Conservation (phyloP, 2,113 vertebrate species). For the Phocoena sinus region DNA sequence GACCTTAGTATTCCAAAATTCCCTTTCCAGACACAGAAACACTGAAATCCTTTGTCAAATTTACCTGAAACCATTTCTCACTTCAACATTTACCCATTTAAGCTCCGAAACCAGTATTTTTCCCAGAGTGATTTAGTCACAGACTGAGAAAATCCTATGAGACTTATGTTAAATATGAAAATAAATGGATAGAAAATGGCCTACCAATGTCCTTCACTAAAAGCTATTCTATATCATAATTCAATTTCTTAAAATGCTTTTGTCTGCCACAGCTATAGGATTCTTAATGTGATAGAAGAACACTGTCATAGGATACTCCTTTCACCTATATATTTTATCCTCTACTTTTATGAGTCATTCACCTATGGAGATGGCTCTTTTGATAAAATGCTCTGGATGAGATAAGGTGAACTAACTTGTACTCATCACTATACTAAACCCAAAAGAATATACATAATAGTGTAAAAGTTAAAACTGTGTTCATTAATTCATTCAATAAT, state of each 20-base stretch:
- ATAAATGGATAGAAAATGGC: slow-evolving; percentile 10
- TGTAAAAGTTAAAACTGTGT: not conserved
- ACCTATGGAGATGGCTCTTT: not conserved
- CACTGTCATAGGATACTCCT: not conserved
- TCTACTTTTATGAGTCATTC: not conserved
- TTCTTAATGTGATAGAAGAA: not conserved
- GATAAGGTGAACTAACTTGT: not conserved
- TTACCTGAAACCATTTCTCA: not conserved
- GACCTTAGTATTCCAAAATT: not conserved
- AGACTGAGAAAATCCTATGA: not conserved
- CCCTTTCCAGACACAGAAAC: not conserved
- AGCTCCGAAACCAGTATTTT: not conserved
- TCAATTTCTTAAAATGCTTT: not conserved
- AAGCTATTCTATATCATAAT: not conserved
- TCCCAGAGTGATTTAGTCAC: not conserved
- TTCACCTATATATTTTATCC: not conserved
- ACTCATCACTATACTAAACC: not conserved
- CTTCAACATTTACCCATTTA: not conserved
- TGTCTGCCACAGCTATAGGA: not conserved
- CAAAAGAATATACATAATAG: not conserved
- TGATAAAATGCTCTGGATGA: not conserved
- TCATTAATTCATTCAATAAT: not conserved
- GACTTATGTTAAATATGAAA: not conserved
- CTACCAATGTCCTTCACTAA: not conserved
- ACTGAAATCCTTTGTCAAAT: not conserved